These are phyloP conservation scores for Pediacus dermestoides DNA, from an alignment of 2,888 invertebrate genomes.

Conservation along the genomic window DNA sequence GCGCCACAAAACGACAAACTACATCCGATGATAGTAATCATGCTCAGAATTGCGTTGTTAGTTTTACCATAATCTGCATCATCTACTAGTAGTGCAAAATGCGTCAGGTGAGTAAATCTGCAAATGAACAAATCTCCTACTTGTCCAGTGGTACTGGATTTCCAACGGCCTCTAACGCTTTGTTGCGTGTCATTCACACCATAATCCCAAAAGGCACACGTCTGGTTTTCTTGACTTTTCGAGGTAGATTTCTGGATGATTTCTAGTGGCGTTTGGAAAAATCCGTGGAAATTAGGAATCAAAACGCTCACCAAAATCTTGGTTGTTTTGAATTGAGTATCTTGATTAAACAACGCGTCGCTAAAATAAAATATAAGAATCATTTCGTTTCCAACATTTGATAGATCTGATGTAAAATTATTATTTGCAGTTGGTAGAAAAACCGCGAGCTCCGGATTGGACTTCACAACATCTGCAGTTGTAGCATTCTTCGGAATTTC, in stretches of 20 bases:
- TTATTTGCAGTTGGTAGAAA: no score
- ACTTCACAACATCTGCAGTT: no score
- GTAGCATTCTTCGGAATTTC: no score
- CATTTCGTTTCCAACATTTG: no score
- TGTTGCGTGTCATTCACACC: neutral
- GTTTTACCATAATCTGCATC: neutral
- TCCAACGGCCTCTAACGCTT: neutral
- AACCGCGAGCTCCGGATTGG: no score
- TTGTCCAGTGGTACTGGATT: no score
- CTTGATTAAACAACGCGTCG: neutral
- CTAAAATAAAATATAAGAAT: no score
- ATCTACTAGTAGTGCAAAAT: neutral
- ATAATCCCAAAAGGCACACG: slow-evolving; percentile 1
- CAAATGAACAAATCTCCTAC: slow-evolving; percentile 1
- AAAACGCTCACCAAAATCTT: neutral
- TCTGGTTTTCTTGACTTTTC: neutral
- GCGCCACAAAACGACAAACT: neutral
- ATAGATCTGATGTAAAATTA: no score
- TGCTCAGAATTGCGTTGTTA: neutral
- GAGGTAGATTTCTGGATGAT: neutral
- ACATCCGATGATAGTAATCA: neutral
- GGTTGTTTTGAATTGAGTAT: neutral
- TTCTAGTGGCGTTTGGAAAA: neutral
- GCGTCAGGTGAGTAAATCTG: neutral
- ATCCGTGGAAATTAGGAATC: neutral